phyloP scores from a whole-genome alignment of 2,888 invertebrate genomes.

The Keiferia lycopersicella region DNA sequence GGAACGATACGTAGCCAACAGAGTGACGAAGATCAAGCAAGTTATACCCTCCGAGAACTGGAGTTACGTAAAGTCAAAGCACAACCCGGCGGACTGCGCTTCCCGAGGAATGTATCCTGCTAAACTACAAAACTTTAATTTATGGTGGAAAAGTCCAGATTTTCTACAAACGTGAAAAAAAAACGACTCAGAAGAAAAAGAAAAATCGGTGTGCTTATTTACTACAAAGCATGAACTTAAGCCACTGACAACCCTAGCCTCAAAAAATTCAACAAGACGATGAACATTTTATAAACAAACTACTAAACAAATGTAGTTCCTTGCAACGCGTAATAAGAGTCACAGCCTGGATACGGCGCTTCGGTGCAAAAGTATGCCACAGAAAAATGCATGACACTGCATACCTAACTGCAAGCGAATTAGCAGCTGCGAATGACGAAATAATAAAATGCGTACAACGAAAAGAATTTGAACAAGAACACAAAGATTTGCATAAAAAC shows the following conservation, averaged over 20 bases:
- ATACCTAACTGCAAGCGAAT: slow-evolving; percentile 20
- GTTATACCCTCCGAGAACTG: slow-evolving; percentile 26
- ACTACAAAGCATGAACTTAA: background rate
- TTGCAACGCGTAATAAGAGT: slow-evolving; percentile 21
- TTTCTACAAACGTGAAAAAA: background rate
- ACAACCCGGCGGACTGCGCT: slow-evolving; percentile 41
- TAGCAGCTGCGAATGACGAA: slow-evolving; percentile 15
- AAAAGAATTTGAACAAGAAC: slow-evolving; percentile 11
- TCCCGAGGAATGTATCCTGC: slow-evolving; percentile 35
- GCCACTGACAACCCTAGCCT: background rate
- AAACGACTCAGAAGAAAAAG: background rate
- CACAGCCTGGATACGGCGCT: slow-evolving; percentile 25
- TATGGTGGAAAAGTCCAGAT: slow-evolving; percentile 34
- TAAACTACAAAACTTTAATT: slow-evolving; percentile 25
- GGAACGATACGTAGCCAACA: slow-evolving; percentile 31
- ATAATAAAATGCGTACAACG: slow-evolving; percentile 9
- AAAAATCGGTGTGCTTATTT: background rate
- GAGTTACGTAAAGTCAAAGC: slow-evolving; percentile 31
- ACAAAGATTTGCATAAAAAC: slow-evolving; percentile 14
- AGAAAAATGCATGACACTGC: slow-evolving; percentile 14
- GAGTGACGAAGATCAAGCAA: slow-evolving; percentile 31
- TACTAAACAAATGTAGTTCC: slow-evolving; percentile 21
- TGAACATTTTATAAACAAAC: background rate
- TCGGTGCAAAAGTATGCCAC: slow-evolving; percentile 12
- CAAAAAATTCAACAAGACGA: background rate